Conservation (phyloP, 2,797 vertebrate species). For the Nothura maculosa region DNA sequence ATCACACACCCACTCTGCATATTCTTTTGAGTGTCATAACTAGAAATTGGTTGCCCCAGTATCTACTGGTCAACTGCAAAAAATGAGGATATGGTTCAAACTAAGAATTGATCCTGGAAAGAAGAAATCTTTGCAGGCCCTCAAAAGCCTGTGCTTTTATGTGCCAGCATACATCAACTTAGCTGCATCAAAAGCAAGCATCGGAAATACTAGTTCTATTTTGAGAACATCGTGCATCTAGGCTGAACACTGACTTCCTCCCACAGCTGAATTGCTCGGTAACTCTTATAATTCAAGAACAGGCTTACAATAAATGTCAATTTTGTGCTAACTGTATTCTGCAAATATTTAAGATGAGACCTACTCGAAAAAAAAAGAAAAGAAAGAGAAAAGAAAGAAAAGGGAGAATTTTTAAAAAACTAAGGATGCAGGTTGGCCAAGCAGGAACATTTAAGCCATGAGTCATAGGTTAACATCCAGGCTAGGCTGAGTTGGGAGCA, state of each 20-base stretch:
- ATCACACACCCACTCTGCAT: not conserved
- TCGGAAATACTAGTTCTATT: slow-evolving; percentile 73
- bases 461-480: not conserved
- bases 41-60: not conserved
- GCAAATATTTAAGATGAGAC: slow-evolving; percentile 30
- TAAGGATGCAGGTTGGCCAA: not conserved
- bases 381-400: not conserved
- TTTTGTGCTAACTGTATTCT: slow-evolving; percentile 45
- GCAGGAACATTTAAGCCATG: not conserved
- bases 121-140: slow-evolving; percentile 18
- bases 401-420: not conserved
- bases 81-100: not conserved
- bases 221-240: slow-evolving; percentile 63
- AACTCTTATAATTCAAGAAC: slow-evolving; percentile 62
- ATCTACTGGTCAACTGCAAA: not conserved
- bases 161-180: slow-evolving; percentile 60
- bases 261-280: slow-evolving; percentile 62
- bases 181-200: slow-evolving; percentile 59
- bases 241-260: slow-evolving; percentile 64
- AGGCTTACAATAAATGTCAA: slow-evolving; percentile 55
- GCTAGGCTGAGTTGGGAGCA: not conserved
- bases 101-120: not conserved
- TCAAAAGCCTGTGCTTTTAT: no score
- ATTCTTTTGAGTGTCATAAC: not conserved
- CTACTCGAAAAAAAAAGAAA: not conserved